These are phyloP conservation scores for Junco hyemalis DNA, from an alignment of 2,113 vertebrate genomes.

Conservation along the genomic window DNA sequence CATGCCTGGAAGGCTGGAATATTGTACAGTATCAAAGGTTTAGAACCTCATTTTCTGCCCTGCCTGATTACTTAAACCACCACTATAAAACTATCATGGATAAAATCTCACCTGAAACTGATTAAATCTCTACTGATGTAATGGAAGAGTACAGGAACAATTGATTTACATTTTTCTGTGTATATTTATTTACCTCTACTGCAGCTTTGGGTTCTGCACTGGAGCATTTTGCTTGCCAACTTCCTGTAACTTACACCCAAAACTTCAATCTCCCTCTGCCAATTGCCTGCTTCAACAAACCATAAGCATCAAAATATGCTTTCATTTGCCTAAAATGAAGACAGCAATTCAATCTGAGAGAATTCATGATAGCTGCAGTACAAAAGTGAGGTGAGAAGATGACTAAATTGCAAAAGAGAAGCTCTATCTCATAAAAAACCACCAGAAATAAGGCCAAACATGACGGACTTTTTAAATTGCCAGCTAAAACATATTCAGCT, in stretches of 20 bases:
- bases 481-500: neutral
- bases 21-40: neutral
- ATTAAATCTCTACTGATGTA: slow-evolving; percentile 21
- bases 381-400: neutral
- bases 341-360: neutral
- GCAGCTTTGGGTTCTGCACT: neutral
- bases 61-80: neutral
- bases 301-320: neutral
- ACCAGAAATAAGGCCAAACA: neutral
- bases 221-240: neutral
- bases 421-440: neutral
- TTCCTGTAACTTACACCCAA: neutral
- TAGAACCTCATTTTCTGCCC: neutral
- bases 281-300: slow-evolving; percentile 7
- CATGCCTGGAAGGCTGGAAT: slow-evolving; percentile 18
- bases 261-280: slow-evolving; percentile 24
- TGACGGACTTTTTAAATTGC: neutral
- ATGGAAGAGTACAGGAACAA: slow-evolving; percentile 18
- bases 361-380: neutral
- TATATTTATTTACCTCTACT: neutral
- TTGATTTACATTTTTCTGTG: slow-evolving; percentile 6
- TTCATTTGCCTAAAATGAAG: slow-evolving; percentile 2
- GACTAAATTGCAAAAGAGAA: neutral
- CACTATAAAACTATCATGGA: slow-evolving; percentile 15
- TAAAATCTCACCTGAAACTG: slow-evolving; percentile 3